These are phyloP conservation scores for Spilogale gracilis DNA, from an alignment of 2,113 vertebrate genomes.

Conservation along the genomic window DNA sequence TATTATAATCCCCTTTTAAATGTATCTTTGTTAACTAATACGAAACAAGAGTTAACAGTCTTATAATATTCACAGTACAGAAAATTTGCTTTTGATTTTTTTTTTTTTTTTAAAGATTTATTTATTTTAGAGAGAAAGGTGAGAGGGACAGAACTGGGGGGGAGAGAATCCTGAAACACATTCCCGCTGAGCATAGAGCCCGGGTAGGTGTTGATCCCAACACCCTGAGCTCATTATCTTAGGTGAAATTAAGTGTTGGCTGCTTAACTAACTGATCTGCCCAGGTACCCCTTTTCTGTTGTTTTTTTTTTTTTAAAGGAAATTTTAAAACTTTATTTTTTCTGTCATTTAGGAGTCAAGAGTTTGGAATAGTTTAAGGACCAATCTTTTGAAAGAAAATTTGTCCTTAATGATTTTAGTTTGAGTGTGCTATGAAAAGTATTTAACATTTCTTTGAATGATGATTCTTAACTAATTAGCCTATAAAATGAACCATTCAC, in stretches of 20 bases:
- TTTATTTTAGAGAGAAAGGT: neutral
- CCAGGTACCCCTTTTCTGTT: neutral
- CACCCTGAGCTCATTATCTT: neutral
- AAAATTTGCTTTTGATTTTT: conserved; percentile 33
- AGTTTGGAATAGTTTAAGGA: conserved; percentile 21
- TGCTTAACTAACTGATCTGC: neutral
- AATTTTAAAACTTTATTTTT: conserved; percentile 37
- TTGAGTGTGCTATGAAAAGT: neutral
- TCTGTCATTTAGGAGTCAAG: neutral
- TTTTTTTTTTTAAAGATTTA: neutral
- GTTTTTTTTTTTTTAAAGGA: neutral
- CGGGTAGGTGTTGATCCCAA: neutral
- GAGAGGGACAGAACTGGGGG: too few relatives aligned
- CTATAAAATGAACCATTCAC: neutral
- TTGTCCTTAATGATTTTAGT: conserved; percentile 23
- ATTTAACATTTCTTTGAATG: conserved; percentile 11
- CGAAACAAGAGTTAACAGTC: neutral
- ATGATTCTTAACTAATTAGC: neutral
- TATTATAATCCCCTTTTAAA: neutral
- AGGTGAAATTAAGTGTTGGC: neutral
- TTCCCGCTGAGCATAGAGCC: neutral
- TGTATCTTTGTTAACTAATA: neutral
- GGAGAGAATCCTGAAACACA: neutral
- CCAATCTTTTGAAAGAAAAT: conserved; percentile 32
- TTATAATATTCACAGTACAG: conserved; percentile 6